Percentiles rank a stretch among this genome's conserved stretches.
Evolutionary conservation across 2,113 vertebrate genomes (phyloP).

Genomic region (Cryptomyrus ogoouensis): DNA sequence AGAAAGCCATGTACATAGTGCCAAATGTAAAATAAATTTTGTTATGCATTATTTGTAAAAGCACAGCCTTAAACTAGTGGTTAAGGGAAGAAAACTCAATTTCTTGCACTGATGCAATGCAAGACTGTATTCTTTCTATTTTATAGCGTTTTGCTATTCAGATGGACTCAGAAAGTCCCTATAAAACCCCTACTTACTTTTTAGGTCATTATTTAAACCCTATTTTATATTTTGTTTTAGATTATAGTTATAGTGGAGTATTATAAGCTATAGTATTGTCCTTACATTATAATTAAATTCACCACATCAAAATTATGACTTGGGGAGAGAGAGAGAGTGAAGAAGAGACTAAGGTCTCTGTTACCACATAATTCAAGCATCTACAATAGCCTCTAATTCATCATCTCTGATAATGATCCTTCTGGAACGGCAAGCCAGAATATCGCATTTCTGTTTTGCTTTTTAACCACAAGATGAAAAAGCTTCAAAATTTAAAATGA

Average conservation of each 20-base stretch:
- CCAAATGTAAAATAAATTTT: not conserved
- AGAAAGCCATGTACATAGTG: not conserved
- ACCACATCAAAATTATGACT: conserved; percentile 5
- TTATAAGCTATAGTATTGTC: not conserved
- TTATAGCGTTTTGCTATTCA: not conserved
- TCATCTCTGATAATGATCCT: conserved; percentile 5
- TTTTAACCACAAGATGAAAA: not conserved
- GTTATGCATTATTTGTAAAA: not conserved
- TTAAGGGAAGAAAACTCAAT: not conserved
- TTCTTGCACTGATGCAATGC: not conserved
- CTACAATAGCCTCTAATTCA: conserved; percentile 1
- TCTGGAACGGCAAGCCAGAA: not conserved
- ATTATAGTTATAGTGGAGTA: not conserved
- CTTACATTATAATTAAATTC: not conserved
- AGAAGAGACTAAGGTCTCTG: not conserved
- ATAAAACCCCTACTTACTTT: not conserved
- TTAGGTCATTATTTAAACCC: not conserved
- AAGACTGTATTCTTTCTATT: not conserved
- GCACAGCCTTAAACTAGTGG: not conserved
- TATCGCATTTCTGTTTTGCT: not conserved
- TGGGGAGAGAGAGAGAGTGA: not conserved
- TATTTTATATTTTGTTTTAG: not conserved
- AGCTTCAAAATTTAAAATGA: not conserved
- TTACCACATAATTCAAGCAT: not conserved
- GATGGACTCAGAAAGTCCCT: not conserved